A percentile compares a stretch with the other conserved stretches of the same genome.
Evolutionary conservation across 1,140 invertebrate genomes (phyloP).

Genomic region (Halyomorpha halys): DNA sequence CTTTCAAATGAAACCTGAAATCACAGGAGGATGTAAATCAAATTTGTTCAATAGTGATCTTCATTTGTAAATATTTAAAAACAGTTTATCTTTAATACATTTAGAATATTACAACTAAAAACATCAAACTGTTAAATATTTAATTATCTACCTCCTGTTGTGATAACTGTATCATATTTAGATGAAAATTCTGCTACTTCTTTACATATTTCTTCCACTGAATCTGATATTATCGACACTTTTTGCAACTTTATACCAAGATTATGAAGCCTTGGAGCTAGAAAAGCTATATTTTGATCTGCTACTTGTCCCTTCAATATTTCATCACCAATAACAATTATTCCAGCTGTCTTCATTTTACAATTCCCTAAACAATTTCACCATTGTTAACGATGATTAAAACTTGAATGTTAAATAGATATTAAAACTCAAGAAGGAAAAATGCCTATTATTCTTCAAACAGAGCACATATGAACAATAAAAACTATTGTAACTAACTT

Average conservation of each 20-base stretch:
- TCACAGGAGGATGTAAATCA: too few species aligned
- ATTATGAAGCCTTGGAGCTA: conserved; percentile 51
- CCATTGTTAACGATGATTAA: too few species aligned
- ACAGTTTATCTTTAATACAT: too few species aligned
- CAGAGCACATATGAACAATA: too few species aligned
- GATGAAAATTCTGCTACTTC: conserved; percentile 57
- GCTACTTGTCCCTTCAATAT: conserved; percentile 68
- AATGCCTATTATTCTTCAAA: too few species aligned
- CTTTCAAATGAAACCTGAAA: too few species aligned
- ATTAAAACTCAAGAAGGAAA: too few species aligned
- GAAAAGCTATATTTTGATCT: conserved; percentile 64
- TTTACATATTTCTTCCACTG: conserved; percentile 53
- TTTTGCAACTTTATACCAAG: conserved; percentile 55
- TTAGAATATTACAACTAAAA: too few species aligned
- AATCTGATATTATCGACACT: conserved; percentile 62
- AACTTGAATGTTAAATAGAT: too few species aligned
- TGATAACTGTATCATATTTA: conserved; percentile 54
- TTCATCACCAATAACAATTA: conserved; percentile 71
- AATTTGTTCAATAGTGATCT: too few species aligned
- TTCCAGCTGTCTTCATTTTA: conserved; percentile 34
- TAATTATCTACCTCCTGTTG: conserved; percentile 50
- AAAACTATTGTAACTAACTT: too few species aligned
- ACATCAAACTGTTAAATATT: neutral
- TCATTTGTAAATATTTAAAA: too few species aligned
- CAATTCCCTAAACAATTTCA: conserved; percentile 8